Base-by-base conservation (phyloP, 2,797 vertebrate genomes). In the Myotis daubentonii region DNA sequence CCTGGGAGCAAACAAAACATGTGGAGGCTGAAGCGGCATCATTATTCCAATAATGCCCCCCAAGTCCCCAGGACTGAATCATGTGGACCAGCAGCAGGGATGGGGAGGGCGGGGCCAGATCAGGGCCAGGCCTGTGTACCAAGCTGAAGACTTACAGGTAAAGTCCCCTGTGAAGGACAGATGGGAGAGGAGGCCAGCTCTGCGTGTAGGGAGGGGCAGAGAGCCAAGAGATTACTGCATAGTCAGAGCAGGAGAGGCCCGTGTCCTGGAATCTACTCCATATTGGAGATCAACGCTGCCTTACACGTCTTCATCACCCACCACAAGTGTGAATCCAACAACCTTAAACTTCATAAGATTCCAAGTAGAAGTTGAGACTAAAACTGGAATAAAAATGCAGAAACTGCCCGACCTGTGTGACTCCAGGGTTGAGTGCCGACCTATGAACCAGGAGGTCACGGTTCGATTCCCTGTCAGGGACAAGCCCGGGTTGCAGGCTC, bases 61-160 rank as follows among this genome's bases (percentile, higher is more conserved):
- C 12, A 44, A 1, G 38, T 6, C 38, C 66, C 25, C 47, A 5
- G 30, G 80, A 33, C 36, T 57, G 38, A 72, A 38, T 30, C 76
- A 41, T 4, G 17, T 1, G 38, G 15, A 19, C 36, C 49, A 9
- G 41, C 19, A 6, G 38, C 22, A 3, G 28, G 20, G 12, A 9
- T 16, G 3, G 11, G 30, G 8, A 13, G 80, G 6, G 11, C 0
- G 0, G 10, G 30, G 10, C 30, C 17, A 8, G 22, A 2, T 5
- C 13, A 5, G 7, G 2, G 49, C 38, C 33, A 66, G 30, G 19
- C 8, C 6, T 62, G 38, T 3, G 25, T 44, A 22, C 47, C 79
- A 66, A 51, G 20, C 82, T 57, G 13, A 72, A 83, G 78, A 30
- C n/a, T 8, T 60, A 16, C 5, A 36, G 47, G 17, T 65, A 57